Evolutionary conservation across 2,797 vertebrate genomes (phyloP), one percentile per base, ranked within the genome.

Genomic region (Tympanoctomys barrerae): DNA sequence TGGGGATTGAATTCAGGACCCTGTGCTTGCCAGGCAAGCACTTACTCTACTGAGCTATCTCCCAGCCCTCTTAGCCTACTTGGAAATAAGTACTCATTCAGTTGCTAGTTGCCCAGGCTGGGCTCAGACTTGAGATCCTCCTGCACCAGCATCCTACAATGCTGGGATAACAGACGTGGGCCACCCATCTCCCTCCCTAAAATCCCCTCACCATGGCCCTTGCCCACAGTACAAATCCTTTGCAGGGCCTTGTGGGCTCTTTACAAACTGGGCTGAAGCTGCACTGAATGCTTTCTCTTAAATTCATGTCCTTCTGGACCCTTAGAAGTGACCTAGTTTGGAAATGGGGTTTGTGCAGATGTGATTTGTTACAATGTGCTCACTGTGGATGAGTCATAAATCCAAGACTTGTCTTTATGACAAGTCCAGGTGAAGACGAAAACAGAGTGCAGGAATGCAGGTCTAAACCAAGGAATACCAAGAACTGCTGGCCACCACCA

Each of bases 271-370:
- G 12, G 64, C 62, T 18, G 8, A 1, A 28, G 14, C 33, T 80
- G 16, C 33, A 22, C 6, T 89, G 77, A 91, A 84, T 70, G 5
- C 26, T 71, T 85, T 6, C 0, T 39, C 87, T 28, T 87, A 90
- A 78, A 36, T 66, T 16, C 24, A 7, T 92, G 62, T 94, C 22
- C 22, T 81, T n/a, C 61, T 33, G 16, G 79, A 64, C 31, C 12
- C 79, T 93, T 64, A 26, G 49, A 78, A 57, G 16, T 39, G 79
- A 54, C 42, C 75, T 92, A 71, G 70, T 46, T 82, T 92, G 81
- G 80, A 92, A 95, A 82, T 2, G 68, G 24, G 62, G 33, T 70
- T 83, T 92, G 78, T 33, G 77, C 28, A 36, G 81, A 59, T 39
- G 49, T 46, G 52, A 80, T 57, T 52, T 62, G 39, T 92, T 81